Base-by-base conservation (phyloP, 2,888 invertebrate genomes). In the Ectemnius continuus region DNA sequence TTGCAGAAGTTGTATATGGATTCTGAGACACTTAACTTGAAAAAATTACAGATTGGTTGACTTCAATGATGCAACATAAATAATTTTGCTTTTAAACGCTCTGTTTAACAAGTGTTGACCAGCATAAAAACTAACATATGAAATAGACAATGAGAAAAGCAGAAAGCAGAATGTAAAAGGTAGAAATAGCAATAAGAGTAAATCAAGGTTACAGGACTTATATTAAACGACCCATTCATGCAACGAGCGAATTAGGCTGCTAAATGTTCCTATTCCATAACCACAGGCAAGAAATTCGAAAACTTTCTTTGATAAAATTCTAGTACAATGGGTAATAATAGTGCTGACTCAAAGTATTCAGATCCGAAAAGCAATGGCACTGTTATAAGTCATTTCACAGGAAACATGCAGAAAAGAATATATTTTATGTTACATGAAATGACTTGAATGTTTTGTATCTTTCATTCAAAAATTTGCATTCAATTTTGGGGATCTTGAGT, bases 201-300 rank as follows among this genome's bases (percentile, higher is more conserved):
- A 16, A 65, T 61, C 64, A 68, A 73, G 69, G 62, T 47, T 61
- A 52, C 20, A 62, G 52, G 61, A 73, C 13, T 65, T 69, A 36
- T 36, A 36, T 36, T 36, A 52, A 69, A 62, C 57, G 74, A 67
- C 66, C 70, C 77, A 80, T 74, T 69, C 84, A 73, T 84, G 84
- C 84, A 86, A 69, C 72, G 87, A 88, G 85, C 87, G 84, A 86
- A 88, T 86, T 82, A 87, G 86, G 85, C 88, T 88, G 87, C 82
- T 83, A 79, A 80, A 79, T 82, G 79, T 84, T 70, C 71, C 79
- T 75, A 75, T 79, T 78, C 78, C 79, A 77, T 72, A 79, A 84
- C 76, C 74, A 80, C 68, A 80, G 71, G 67, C 78, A 79, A 81
- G 79, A 78, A 79, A 78, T 76, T 81, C 81, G 70, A 56, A 56